Percentiles rank a stretch among this genome's conserved stretches.
Conservation (phyloP, 1,140 invertebrate genomes). For the Cydia strobilella region DNA sequence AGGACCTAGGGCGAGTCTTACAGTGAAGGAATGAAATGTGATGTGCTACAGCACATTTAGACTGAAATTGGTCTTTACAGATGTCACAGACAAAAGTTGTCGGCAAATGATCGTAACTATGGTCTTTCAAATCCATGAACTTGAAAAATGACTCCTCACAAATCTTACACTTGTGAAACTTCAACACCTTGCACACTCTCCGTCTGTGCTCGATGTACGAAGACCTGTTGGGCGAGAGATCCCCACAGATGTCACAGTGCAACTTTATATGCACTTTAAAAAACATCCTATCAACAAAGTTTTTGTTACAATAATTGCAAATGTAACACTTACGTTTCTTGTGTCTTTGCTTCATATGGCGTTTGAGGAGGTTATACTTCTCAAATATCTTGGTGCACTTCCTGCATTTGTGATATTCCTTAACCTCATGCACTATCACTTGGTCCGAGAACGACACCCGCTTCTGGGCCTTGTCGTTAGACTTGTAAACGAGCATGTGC, state of each 20-base stretch:
- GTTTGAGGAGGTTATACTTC: constrained; percentile 54
- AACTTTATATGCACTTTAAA: constrained; percentile 71
- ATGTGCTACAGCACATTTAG: constrained; percentile 58
- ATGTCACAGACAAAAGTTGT: constrained; percentile 60
- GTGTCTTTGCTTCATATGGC: constrained; percentile 61
- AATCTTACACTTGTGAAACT: constrained; percentile 56
- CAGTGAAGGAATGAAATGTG: constrained; percentile 64
- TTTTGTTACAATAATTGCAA: constrained; percentile 65
- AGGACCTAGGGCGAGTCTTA: constrained; percentile 41
- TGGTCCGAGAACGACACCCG: constrained; percentile 67
- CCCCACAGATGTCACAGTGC: constrained; percentile 62
- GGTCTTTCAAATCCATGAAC: constrained; percentile 67
- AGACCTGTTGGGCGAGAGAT: constrained; percentile 50
- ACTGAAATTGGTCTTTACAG: constrained; percentile 64
- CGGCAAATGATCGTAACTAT: constrained; percentile 60
- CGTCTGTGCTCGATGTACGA: constrained; percentile 54
- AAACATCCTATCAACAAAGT: constrained; percentile 64
- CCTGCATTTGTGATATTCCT: constrained; percentile 64
- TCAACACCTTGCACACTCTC: constrained; percentile 49
- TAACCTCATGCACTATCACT: constrained; percentile 60
- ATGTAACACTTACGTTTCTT: constrained; percentile 71
- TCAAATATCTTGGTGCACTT: constrained; percentile 67
- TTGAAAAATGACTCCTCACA: constrained; percentile 55
- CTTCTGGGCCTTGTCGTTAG: constrained; percentile 51
- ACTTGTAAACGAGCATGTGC: constrained; percentile 55